Evolutionary conservation across 2,797 vertebrate species (phyloP), one percentile per base, ranked within the genome.

Genomic region (Toxotes lorentzi): DNA sequence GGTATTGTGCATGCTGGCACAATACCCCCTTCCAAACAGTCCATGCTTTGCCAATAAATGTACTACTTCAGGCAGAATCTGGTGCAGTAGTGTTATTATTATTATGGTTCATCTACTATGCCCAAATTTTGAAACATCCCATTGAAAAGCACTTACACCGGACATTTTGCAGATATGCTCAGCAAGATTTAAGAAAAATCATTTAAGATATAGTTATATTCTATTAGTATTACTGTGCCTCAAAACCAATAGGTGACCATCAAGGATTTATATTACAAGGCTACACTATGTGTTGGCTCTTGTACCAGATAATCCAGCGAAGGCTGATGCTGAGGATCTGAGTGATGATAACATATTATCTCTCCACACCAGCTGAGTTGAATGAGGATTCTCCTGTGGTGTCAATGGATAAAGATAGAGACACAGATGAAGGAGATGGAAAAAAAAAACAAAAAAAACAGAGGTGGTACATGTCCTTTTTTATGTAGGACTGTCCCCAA

Each of bases 261-360:
- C 63, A 57, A 32, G 73, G 35, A 82, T 83, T 81, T 58, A 73
- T 76, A 53, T 73, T 72, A 69, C 64, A 83, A 56, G 62, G 45
- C 38, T 34, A 50, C 41, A 43, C 56, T 67, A 23, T 72, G 75
- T 86, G 73, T 81, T 75, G 68, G 54, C 57, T 30, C 69, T 70
- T 82, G 69, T 68, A 63, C 2, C n/a, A 75, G 62, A 87, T 87
- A 86, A 88, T 83, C 78, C 81, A 70, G 59, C 63, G 67, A 56
- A 57, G 73, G 67, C 70, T 70, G 79, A 71, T 74, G 78, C 63
- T 57, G 68, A 82, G 76, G 76, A 85, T 85, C 59, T 70, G 70
- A 82, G 71, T 38, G 40, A 48, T 69, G 77, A 88, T 86, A 83
- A 83, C 70, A 32, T 50, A 78, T 87, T 81, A 88, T 88, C 86